Base-by-base conservation (phyloP, 2,888 invertebrate genomes). In the Drosophila mayaguana region DNA sequence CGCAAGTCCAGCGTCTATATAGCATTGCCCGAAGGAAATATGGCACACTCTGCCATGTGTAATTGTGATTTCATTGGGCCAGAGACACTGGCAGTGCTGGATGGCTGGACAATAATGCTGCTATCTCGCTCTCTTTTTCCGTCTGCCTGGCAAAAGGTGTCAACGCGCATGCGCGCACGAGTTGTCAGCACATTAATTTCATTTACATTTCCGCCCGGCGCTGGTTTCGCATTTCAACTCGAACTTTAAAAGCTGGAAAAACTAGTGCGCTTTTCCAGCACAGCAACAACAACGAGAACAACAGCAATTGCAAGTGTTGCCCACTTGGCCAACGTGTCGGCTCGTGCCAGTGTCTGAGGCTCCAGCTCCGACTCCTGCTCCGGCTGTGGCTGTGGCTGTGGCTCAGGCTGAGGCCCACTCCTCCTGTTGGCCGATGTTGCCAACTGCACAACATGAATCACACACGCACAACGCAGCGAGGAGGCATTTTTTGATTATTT, bases 191-290 rank as follows among this genome's bases (percentile, higher is more conserved):
- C 88, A 85, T 88, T 85, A 85, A 89, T 89, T 89, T 89, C 83
- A 89, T 90, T 90, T 89, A 87, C 90, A 88, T 89, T 89, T 89
- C 90, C 89, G 89, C 83, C 89, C 81, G 71, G 74, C 81, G 75
- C 86, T 80, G 84, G 89, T 86, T 86, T 86, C 89, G 81, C 87
- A 89, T 88, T 86, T 76, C 87, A 75, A 75, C 82, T 71, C 77
- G 70, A 78, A 67, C 78, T 74, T 66, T 62, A 71, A 67, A 67
- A 86, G 81, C 83, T 85, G 88, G 86, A 85, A 88, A 84, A 84
- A 84, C 83, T 84, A 88, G 83, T 85, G 86, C 86, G 83, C 78
- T 75, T 84, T 83, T 81, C 86, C 78, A 82, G 14, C 25, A 38
- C n/a, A 12, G 11, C 42, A 42, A 9, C 45, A 64, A 55, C 53